Percentiles rank a stretch among this genome's conserved stretches.
Evolutionary conservation across 1,140 invertebrate species (phyloP).

Genomic region (Halesus radiatus): DNA sequence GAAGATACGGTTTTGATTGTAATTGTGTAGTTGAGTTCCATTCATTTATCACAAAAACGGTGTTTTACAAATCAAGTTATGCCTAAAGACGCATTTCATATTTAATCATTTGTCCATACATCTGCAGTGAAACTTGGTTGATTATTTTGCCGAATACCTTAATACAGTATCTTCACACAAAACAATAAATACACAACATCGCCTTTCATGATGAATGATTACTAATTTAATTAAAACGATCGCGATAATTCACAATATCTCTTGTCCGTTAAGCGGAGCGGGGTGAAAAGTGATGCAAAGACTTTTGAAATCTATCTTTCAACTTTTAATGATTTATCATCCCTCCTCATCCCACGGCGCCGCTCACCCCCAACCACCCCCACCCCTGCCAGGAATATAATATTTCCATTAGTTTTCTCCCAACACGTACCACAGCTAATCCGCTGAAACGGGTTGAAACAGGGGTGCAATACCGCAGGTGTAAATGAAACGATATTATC

Average conservation of each 20-base stretch:
- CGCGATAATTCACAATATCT: slow-evolving; percentile 2
- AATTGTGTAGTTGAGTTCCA: no score
- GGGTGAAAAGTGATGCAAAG: slow-evolving; percentile 2
- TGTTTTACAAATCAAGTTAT: no score
- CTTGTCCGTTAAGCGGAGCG: slow-evolving; percentile 11
- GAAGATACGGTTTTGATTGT: no score
- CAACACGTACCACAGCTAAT: slow-evolving; percentile 26
- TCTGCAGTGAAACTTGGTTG: no score
- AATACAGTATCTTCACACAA: no score
- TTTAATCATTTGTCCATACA: no score
- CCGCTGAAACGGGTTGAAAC: slow-evolving; percentile 6
- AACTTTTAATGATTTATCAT: slow-evolving; percentile 44
- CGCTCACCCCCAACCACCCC: background rate
- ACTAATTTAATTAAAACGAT: slow-evolving; percentile 14
- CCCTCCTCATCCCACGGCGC: background rate
- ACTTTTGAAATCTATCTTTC: slow-evolving; percentile 35
- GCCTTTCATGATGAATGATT: slow-evolving; percentile 7
- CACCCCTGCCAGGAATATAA: background rate
- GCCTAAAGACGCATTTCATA: no score
- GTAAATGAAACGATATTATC: no score
- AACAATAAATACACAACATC: background rate
- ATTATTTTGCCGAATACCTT: no score
- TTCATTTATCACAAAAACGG: no score
- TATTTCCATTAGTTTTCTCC: slow-evolving; percentile 34
- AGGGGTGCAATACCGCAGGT: background rate